These are phyloP conservation scores for Calidris pygmaea DNA, from an alignment of 2,113 vertebrate genomes.

Conservation along the genomic window DNA sequence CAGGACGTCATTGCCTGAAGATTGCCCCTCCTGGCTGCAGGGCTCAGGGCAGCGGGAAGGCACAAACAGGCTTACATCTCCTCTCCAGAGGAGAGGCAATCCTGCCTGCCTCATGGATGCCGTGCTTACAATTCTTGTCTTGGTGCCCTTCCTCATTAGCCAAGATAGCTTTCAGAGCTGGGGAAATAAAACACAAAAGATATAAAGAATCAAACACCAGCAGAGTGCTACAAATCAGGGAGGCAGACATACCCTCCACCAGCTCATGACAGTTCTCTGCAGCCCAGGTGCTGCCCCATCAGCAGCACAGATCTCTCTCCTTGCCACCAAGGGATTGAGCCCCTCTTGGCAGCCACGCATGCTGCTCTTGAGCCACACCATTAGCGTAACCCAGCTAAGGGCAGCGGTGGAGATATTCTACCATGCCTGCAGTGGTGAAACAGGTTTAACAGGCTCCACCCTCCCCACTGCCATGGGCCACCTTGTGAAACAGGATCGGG, in stretches of 20 bases:
- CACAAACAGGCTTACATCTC: not conserved
- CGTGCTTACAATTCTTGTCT: not conserved
- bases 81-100: not conserved
- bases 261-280: not conserved
- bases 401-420: not conserved
- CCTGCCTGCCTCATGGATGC: not conserved
- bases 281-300: not conserved
- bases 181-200: not conserved
- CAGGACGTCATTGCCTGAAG: not conserved
- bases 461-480: not conserved
- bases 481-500: not conserved
- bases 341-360: not conserved
- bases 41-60: not conserved
- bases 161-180: not conserved
- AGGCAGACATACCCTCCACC: not conserved
- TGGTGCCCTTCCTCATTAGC: not conserved
- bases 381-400: not conserved
- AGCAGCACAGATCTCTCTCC: not conserved
- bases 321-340: fast-evolving
- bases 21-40: fast-evolving
- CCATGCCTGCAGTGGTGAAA: not conserved
- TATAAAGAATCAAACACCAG: not conserved
- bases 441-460: not conserved
- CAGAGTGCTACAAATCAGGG: not conserved
- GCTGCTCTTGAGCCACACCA: not conserved